Conservation (phyloP, 2,113 vertebrate species). For the Odontophorus gujanensis region DNA sequence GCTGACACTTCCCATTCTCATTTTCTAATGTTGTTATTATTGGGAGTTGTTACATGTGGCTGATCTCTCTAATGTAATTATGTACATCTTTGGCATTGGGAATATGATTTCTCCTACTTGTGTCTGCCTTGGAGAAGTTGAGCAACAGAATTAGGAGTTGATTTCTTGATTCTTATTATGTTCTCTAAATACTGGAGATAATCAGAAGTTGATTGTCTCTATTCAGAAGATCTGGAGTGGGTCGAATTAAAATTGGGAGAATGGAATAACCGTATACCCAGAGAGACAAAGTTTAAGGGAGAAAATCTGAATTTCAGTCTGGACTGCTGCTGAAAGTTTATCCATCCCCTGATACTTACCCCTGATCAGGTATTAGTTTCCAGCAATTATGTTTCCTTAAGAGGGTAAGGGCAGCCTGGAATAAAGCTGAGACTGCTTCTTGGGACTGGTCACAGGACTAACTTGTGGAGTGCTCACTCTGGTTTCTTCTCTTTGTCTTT, state of each 20-base stretch:
- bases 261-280: not conserved
- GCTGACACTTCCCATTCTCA: constrained; percentile 1
- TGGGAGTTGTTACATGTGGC: not conserved
- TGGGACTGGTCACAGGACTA: not conserved
- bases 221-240: not conserved
- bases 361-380: fast-evolving
- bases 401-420: not conserved
- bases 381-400: not conserved
- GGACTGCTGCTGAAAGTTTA: not conserved
- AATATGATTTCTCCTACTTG: not conserved
- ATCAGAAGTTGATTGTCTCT: not conserved
- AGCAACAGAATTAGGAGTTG: not conserved
- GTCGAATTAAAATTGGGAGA: not conserved
- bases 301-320: not conserved
- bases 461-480: not conserved
- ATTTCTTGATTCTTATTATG: not conserved
- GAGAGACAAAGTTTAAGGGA: not conserved
- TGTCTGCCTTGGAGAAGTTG: not conserved
- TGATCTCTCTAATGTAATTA: not conserved
- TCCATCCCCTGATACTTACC: not conserved
- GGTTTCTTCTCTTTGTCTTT: not conserved
- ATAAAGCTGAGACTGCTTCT: not conserved
- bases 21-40: not conserved
- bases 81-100: not conserved
- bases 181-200: not conserved